phyloP scores from a whole-genome alignment of 2,113 vertebrate species.

The Lophotis ruficrista region DNA sequence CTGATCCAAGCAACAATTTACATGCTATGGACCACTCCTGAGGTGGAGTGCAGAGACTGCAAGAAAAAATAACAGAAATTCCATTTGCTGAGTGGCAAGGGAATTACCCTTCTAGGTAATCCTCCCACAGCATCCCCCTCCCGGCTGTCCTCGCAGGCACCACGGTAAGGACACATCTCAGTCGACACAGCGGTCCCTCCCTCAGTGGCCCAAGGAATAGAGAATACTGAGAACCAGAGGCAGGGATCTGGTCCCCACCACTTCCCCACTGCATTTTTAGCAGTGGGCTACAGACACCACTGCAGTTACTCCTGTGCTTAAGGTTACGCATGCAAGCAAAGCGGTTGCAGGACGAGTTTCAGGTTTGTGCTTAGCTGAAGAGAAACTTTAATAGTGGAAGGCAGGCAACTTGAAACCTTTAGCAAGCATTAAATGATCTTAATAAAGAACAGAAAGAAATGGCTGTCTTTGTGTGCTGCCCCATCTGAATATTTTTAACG shows the following conservation, averaged over 20 bases:
- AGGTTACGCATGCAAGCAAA: accelerated
- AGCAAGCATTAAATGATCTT: neutral
- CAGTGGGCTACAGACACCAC: neutral
- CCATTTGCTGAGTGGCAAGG: neutral
- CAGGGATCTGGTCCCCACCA: neutral
- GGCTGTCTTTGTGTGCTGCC: neutral
- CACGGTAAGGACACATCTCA: neutral
- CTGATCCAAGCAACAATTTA: neutral
- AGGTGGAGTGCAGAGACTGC: neutral
- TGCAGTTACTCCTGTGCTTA: neutral
- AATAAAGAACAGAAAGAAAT: neutral
- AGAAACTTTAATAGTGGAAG: neutral
- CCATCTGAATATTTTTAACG: neutral
- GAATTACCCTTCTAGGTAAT: neutral
- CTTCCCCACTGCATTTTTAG: accelerated
- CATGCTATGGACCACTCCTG: neutral
- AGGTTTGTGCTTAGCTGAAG: neutral
- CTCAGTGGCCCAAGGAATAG: neutral
- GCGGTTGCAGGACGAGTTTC: neutral
- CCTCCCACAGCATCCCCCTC: neutral
- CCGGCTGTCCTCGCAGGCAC: neutral
- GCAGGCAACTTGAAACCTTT: neutral
- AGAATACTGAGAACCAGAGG: neutral
- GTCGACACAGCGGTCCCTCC: neutral
- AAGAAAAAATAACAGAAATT: neutral